Conservation (phyloP, 92 coral and sea anemone genomes). For the Metridium senile region DNA sequence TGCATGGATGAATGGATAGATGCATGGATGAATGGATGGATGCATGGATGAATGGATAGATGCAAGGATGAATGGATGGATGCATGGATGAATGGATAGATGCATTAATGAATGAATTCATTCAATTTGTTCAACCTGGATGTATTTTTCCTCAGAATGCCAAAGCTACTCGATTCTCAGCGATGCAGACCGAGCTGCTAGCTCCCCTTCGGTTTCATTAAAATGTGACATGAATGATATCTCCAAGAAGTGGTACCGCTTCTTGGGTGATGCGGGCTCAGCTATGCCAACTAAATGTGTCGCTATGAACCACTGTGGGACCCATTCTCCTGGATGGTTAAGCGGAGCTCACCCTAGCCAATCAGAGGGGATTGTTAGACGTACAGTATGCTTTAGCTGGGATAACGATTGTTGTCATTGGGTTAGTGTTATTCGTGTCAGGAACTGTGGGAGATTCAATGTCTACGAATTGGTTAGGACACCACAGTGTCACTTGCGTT, state of each 20-base stretch:
- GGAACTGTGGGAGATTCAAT: conserved; percentile 44
- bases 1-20: no score
- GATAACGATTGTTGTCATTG: conserved; percentile 28
- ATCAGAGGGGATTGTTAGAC: conserved; percentile 29
- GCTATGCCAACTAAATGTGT: conserved; percentile 54
- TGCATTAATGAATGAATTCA: no score
- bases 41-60: no score
- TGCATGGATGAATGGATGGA: no score
- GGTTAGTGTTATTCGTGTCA: conserved; percentile 25
- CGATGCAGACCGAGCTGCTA: not conserved
- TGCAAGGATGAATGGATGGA: no score
- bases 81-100: no score
- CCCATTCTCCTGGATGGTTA: conserved; percentile 58
- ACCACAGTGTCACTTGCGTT: conserved; percentile 44
- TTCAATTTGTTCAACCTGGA: not conserved
- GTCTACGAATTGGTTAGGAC: conserved; percentile 43
- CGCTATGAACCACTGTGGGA: conserved; percentile 45
- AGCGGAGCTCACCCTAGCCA: conserved; percentile 33
- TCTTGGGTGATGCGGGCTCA: conserved; percentile 49
- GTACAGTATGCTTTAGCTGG: conserved; percentile 54
- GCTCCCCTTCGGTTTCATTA: not conserved
- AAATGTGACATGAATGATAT: conserved; percentile 24
- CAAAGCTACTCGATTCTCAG: not conserved
- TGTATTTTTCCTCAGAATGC: not conserved
- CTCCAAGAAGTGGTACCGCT: conserved; percentile 50